phyloP scores from a whole-genome alignment of 2,888 invertebrate species.

The Drosophila gaucha region DNA sequence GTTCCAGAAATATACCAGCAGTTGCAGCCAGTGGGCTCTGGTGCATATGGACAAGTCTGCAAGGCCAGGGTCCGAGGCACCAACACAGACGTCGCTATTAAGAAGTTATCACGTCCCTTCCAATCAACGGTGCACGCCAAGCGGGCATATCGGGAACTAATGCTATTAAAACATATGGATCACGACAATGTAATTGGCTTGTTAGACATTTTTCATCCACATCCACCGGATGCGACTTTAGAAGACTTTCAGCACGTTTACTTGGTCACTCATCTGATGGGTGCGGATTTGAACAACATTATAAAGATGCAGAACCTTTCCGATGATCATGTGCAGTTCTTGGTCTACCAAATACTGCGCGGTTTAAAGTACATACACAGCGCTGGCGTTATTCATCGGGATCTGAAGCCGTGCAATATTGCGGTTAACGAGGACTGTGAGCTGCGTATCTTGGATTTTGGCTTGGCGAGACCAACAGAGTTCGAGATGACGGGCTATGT shows the following conservation, averaged over 20 bases:
- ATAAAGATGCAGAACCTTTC: slow-evolving; percentile 98
- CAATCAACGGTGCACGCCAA: slow-evolving; percentile 99
- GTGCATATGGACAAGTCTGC: slow-evolving; percentile 94
- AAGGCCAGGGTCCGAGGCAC: slow-evolving; percentile 70
- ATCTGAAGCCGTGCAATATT: slow-evolving; percentile 99
- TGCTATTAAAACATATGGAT: slow-evolving; percentile 98
- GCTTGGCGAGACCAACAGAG: slow-evolving; percentile 97
- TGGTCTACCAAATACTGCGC: slow-evolving; percentile 99
- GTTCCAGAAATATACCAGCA: slow-evolving; percentile 96
- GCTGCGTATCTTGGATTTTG: slow-evolving; percentile 98
- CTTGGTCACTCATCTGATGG: slow-evolving; percentile 98
- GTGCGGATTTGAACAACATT: slow-evolving; percentile 99
- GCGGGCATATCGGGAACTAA: slow-evolving; percentile 97
- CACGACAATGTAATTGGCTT: slow-evolving; percentile 98
- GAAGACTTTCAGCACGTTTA: slow-evolving; percentile 98
- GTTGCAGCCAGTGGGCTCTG: slow-evolving; percentile 96
- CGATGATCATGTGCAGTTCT: slow-evolving; percentile 99
- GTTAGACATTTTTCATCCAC: slow-evolving; percentile 97
- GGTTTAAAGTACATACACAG: slow-evolving; percentile 99
- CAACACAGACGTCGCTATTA: slow-evolving; percentile 92
- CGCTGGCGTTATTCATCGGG: slow-evolving; percentile 98
- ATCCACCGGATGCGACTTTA: slow-evolving; percentile 87
- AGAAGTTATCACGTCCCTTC: slow-evolving; percentile 98
- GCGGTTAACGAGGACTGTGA: slow-evolving; percentile 99
- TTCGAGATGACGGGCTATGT: slow-evolving; percentile 99